Conservation (phyloP, 2,888 invertebrate species). For the Chloroclystis v-ata region DNA sequence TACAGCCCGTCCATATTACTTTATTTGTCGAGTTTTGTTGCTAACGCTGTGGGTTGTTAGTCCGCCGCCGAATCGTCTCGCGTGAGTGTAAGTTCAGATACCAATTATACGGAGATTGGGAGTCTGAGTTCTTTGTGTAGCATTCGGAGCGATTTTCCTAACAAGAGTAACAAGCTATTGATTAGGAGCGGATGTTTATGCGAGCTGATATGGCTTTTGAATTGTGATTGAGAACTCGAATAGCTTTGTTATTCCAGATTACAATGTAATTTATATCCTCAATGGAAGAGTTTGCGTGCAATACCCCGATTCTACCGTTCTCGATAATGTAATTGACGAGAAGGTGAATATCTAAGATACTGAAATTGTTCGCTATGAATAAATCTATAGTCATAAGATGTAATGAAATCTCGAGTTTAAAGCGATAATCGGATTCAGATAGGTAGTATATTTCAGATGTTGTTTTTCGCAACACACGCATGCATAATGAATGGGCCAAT, state of each 20-base stretch:
- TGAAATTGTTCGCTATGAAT: too few relatives aligned
- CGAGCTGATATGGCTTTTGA: conserved; percentile 6
- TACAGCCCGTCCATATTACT: conserved; percentile 41
- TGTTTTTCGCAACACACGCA: conserved; percentile 15
- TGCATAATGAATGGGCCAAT: conserved; percentile 18
- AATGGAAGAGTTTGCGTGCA: background rate
- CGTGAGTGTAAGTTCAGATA: conserved; percentile 22
- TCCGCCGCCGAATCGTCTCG: conserved; percentile 17
- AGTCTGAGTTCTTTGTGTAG: conserved; percentile 11
- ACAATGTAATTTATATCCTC: background rate
- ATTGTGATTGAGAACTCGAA: conserved; percentile 7
- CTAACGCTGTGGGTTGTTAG: conserved; percentile 26
- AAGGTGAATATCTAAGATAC: too few relatives aligned
- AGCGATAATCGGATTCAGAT: background rate
- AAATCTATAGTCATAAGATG: background rate
- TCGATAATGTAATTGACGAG: too few relatives aligned
- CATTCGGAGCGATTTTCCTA: conserved; percentile 12
- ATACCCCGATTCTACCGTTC: too few relatives aligned
- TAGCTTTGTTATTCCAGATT: conserved; percentile 3
- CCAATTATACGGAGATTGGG: conserved; percentile 26
- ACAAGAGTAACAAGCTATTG: conserved; percentile 16
- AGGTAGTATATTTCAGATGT: conserved; percentile 8
- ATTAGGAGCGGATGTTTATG: conserved; percentile 16
- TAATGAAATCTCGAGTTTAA: background rate
- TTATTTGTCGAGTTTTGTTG: conserved; percentile 39